Conservation (phyloP, 2,888 invertebrate species). For the Drosophila kuntzei region DNA sequence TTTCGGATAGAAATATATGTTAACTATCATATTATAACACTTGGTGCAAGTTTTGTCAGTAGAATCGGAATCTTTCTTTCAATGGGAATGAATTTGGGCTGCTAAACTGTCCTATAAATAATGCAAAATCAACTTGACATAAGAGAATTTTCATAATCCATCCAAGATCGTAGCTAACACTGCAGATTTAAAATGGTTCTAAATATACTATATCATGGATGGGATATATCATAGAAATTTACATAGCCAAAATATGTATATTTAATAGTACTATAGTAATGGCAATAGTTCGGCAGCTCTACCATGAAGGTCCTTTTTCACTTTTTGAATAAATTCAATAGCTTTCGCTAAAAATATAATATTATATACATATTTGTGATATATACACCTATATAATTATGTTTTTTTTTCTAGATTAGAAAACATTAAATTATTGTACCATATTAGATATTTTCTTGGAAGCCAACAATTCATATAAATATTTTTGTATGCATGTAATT, state of each 20-base stretch:
- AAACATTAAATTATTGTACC: slow-evolving; percentile 67
- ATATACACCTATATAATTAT: slow-evolving; percentile 63
- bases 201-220: neutral
- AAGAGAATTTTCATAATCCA: slow-evolving; percentile 2
- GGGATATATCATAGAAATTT: slow-evolving; percentile 1
- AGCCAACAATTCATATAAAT: slow-evolving; percentile 59
- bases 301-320: slow-evolving; percentile 19
- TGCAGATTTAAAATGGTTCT: neutral
- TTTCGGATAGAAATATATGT: slow-evolving; percentile 4
- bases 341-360: slow-evolving; percentile 53
- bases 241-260: slow-evolving; percentile 2
- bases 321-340: slow-evolving; percentile 21
- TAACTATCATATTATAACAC: slow-evolving; percentile 3
- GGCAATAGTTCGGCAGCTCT: slow-evolving; percentile 6
- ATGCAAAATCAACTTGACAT: neutral
- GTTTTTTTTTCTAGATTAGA: slow-evolving; percentile 43
- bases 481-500: slow-evolving; percentile 71
- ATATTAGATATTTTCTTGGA: slow-evolving; percentile 64
- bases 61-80: slow-evolving; percentile 6
- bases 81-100: slow-evolving; percentile 13
- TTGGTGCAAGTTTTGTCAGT: slow-evolving; percentile 18
- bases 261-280: slow-evolving; percentile 2
- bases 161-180: neutral
- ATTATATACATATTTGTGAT: slow-evolving; percentile 72
- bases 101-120: slow-evolving; percentile 1